Evolutionary conservation across 2,888 invertebrate species (phyloP).

Genomic region (Tetragnatha montana): DNA sequence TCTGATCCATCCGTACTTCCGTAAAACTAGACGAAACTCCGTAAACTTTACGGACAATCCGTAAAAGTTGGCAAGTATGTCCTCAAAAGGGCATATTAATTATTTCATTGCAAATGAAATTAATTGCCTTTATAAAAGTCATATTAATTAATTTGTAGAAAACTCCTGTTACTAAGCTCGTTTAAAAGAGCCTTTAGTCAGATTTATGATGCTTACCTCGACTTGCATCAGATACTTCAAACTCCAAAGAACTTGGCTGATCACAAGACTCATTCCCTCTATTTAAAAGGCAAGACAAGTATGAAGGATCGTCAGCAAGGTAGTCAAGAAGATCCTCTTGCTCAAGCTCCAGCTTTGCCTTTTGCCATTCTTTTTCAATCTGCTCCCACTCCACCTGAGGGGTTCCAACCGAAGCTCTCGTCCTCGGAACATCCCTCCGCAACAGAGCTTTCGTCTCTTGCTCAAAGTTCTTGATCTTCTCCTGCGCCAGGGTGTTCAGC

Average conservation of each 20-base stretch:
- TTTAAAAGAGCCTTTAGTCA: too few relatives aligned
- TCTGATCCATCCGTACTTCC: too few relatives aligned
- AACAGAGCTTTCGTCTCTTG: conserved; percentile 86
- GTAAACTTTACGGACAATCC: too few relatives aligned
- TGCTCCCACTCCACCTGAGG: conserved; percentile 74
- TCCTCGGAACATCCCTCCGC: conserved; percentile 72
- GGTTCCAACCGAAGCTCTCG: conserved; percentile 69
- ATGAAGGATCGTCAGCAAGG: conserved; percentile 77
- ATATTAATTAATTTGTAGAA: too few relatives aligned
- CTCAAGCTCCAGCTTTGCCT: conserved; percentile 79
- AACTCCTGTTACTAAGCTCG: too few relatives aligned
- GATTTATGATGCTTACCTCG: conserved; percentile 2
- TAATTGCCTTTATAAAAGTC: too few relatives aligned
- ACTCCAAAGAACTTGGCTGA: conserved; percentile 23
- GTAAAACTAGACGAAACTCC: too few relatives aligned
- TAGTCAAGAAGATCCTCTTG: conserved; percentile 78
- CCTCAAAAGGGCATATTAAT: too few relatives aligned
- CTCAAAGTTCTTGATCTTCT: conserved; percentile 83
- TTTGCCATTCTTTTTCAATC: conserved; percentile 78
- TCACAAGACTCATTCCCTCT: conserved; percentile 28
- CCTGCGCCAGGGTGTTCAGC: conserved; percentile 77
- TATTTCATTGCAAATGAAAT: too few relatives aligned
- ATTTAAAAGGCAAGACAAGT: conserved; percentile 58
- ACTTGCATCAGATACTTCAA: conserved; percentile 5
- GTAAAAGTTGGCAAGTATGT: too few relatives aligned